Evolutionary conservation across 2,888 invertebrate species (phyloP).

Genomic region (Unio pictorum): DNA sequence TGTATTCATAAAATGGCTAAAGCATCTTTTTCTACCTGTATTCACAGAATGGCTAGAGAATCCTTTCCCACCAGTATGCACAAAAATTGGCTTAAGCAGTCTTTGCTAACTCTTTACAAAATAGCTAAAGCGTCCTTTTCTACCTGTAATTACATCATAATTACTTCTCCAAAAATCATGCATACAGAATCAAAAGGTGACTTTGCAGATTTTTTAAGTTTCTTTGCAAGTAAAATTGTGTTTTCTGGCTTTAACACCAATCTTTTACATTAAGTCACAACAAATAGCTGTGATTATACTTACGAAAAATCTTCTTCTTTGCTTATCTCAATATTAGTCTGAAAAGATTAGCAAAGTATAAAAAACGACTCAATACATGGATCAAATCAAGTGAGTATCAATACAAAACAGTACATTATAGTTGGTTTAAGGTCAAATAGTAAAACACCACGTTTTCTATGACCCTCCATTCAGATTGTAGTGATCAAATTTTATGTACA

Average conservation of each 20-base stretch:
- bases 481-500: too few relatives aligned
- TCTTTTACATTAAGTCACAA: too few relatives aligned
- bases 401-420: neutral
- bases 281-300: conserved; percentile 25
- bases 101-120: neutral
- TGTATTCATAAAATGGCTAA: neutral
- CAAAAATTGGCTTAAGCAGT: too few relatives aligned
- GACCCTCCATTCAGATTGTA: too few relatives aligned
- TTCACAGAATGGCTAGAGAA: too few relatives aligned
- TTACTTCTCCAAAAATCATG: neutral
- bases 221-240: too few relatives aligned
- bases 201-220: neutral
- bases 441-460: too few relatives aligned
- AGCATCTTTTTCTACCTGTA: neutral
- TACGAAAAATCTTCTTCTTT: conserved; percentile 90
- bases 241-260: too few relatives aligned
- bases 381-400: neutral
- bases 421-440: neutral
- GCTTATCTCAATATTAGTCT: conserved; percentile 96
- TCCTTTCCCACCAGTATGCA: too few relatives aligned
- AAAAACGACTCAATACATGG: neutral
- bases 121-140: neutral
- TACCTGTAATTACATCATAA: neutral
- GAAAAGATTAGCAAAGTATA: conserved; percentile 32
- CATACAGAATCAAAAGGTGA: neutral